Conservation (phyloP, 2,888 invertebrate species). For the Adelphocoris suturalis region DNA sequence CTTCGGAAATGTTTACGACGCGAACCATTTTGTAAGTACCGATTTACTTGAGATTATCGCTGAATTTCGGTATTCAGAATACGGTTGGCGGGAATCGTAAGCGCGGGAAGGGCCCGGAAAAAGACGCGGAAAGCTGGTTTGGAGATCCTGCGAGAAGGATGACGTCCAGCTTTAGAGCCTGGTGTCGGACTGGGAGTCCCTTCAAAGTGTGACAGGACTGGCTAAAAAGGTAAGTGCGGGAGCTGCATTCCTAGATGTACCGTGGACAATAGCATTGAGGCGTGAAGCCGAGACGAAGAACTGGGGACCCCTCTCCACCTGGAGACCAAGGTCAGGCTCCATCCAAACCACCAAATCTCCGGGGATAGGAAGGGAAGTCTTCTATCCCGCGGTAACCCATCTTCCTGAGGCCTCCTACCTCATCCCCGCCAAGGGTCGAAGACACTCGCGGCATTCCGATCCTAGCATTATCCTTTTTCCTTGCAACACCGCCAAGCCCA, state of each 20-base stretch:
- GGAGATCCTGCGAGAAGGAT: constrained; percentile 26
- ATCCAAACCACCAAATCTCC: constrained; percentile 57
- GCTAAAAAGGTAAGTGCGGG: constrained; percentile 31
- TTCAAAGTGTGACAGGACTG: constrained; percentile 65
- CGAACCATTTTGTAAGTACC: constrained; percentile 74
- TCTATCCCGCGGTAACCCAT: not conserved
- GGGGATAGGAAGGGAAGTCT: constrained; percentile 14
- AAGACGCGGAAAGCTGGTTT: constrained; percentile 24
- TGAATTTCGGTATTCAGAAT: not conserved
- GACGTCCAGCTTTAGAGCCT: constrained; percentile 6
- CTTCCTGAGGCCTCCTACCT: not conserved
- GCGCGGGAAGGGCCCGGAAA: not conserved
- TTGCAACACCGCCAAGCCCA: constrained; percentile 32
- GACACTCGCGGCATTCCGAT: constrained; percentile 53
- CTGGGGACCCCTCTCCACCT: constrained; percentile 2
- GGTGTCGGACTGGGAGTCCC: constrained; percentile 57
- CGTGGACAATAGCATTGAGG: constrained; percentile 73
- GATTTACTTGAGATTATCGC: not conserved
- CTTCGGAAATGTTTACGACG: constrained; percentile 76
- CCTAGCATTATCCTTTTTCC: constrained; percentile 38
- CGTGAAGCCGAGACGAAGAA: constrained; percentile 66
- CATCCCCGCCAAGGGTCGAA: constrained; percentile 43
- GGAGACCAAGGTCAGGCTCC: not conserved
- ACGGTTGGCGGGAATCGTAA: not conserved
- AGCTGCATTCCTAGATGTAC: constrained; percentile 73